These are phyloP conservation scores for Byasa hedistus DNA, from an alignment of 2,888 invertebrate species.

Conservation along the genomic window DNA sequence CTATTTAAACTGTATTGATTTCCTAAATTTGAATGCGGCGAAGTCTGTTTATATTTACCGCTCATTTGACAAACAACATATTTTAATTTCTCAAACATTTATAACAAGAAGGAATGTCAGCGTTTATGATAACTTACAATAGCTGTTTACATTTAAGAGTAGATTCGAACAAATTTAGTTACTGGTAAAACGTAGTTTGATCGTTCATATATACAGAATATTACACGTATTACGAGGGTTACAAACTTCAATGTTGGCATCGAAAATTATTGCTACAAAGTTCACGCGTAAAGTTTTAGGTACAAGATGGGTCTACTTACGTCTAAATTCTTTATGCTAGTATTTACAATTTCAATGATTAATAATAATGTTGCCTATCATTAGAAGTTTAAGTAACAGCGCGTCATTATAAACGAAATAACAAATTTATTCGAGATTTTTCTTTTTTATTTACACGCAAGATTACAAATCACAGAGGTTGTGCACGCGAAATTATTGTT, in stretches of 20 bases:
- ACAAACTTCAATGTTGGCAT: conserved; percentile 70
- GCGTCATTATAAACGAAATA: conserved; percentile 72
- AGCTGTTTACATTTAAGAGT: conserved; percentile 58
- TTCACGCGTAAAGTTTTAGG: conserved; percentile 67
- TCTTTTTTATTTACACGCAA: conserved; percentile 67
- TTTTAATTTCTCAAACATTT: conserved; percentile 35
- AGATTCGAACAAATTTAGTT: conserved; percentile 55
- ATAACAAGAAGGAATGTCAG: conserved; percentile 69
- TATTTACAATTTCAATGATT: conserved; percentile 73
- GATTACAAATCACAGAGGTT: conserved; percentile 75
- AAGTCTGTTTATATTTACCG: conserved; percentile 20
- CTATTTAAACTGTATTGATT: conserved; percentile 17
- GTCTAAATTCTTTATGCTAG: conserved; percentile 61
- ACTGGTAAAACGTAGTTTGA: conserved; percentile 59
- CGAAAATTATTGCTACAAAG: conserved; percentile 74
- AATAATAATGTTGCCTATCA: conserved; percentile 59
- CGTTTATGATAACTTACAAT: conserved; percentile 69
- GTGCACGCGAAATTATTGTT: conserved; percentile 50
- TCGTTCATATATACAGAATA: conserved; percentile 67
- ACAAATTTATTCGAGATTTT: conserved; percentile 71
- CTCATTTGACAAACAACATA: conserved; percentile 7
- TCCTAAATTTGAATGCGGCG: conserved; percentile 12
- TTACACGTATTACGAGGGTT: conserved; percentile 58
- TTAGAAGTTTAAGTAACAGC: conserved; percentile 56
- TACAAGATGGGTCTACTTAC: conserved; percentile 76